phyloP scores from a whole-genome alignment of 2,797 vertebrate species.

The Cuculus canorus region DNA sequence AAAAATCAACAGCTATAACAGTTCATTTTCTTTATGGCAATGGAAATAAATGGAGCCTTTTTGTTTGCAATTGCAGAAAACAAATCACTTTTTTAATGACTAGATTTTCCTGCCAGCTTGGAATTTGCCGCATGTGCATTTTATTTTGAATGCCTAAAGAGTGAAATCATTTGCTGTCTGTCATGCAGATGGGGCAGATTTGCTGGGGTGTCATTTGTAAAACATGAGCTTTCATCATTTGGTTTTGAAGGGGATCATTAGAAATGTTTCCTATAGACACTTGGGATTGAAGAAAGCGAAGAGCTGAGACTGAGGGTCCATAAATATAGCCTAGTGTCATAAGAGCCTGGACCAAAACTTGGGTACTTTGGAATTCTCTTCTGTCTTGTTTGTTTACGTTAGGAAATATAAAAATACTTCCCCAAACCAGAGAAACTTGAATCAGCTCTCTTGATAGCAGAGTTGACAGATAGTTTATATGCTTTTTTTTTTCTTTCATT shows the following conservation, averaged over 20 bases:
- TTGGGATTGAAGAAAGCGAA: background rate
- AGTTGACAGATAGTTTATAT: background rate
- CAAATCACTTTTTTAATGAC: constrained; percentile 76
- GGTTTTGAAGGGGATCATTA: background rate
- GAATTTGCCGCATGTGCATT: constrained; percentile 66
- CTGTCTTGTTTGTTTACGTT: background rate
- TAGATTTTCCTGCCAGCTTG: constrained; percentile 69
- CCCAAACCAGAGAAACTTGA: background rate
- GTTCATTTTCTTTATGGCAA: constrained; percentile 69
- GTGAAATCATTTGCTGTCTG: constrained; percentile 32
- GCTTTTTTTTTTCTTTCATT: background rate
- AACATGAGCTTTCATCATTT: constrained; percentile 21
- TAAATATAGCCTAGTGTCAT: background rate
- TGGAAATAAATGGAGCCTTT: constrained; percentile 65
- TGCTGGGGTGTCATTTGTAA: constrained; percentile 58
- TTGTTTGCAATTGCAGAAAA: constrained; percentile 66
- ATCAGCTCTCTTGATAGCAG: background rate
- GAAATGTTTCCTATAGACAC: background rate
- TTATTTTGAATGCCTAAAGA: constrained; percentile 67
- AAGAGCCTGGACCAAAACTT: background rate
- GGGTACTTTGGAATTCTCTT: background rate
- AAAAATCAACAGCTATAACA: constrained; percentile 7
- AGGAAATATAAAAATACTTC: background rate
- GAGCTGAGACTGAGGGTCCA: background rate
- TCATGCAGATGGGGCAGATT: constrained; percentile 23